Base-by-base conservation (phyloP, 2,797 vertebrate genomes). In the Tragelaphus eurycerus region DNA sequence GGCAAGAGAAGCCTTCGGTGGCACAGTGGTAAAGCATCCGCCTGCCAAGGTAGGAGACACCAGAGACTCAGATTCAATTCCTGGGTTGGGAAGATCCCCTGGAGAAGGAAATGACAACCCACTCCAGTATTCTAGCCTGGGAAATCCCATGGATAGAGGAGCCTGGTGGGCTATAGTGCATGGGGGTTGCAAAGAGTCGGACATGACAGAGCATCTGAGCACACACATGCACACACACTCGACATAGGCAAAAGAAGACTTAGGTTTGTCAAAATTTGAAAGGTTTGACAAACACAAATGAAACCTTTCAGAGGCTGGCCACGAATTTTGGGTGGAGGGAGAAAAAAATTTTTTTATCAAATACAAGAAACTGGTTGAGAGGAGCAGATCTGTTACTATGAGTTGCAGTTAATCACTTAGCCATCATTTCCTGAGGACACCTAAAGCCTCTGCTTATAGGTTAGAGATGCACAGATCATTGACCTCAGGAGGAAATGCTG, bases 381-480 rank as follows among this genome's bases (percentile, higher is more conserved):
- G 21, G 76, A 96, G 31, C 55, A 95, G 50, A 71, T 59, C n/a
- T 10, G 12, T 64, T 29, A 64, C 34, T 34, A 55, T 88, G 64
- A 91, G 48, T 57, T 55, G 48, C 0, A 31, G 25, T 81, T 31
- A 52, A 76, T 82, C 74, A 31, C 38, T 82, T 46, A 71, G 83
- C 59, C 86, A 50, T 59, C 95, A 64, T 90, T 96, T 96, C 88
- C 88, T 74, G 94, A 86, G 16, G 57, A 88, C 38, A 79, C 71
- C 9, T 82, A 55, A 60, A 46, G 29, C 25, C 87, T 81, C 67
- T 23, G n/a, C 85, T 64, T 95, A 88, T 57, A 60, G 38, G 67
- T 78, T 31, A 52, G 50, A 92, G 86, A 67, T 12, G 60, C 8
- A 0, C 29, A 9, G 38, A 78, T 4, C 34, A 0, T 12, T 29